These are phyloP conservation scores for Xestia sexstrigata DNA, from an alignment of 2,888 invertebrate genomes.

Conservation along the genomic window DNA sequence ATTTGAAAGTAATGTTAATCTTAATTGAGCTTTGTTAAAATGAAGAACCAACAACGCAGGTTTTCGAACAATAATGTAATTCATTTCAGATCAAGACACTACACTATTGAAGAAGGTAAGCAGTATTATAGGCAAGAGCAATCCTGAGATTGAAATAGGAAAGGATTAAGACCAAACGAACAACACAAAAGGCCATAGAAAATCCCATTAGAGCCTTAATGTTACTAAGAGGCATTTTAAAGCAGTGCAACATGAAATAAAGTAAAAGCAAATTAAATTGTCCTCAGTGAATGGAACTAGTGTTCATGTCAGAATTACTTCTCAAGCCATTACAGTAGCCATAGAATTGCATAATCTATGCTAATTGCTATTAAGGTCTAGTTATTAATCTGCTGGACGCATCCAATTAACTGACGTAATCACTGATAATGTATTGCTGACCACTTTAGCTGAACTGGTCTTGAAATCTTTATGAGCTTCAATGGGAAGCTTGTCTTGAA, in stretches of 20 bases:
- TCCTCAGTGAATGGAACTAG: constrained; percentile 50
- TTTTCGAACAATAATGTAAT: background rate
- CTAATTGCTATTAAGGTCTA: constrained; percentile 44
- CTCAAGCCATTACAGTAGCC: constrained; percentile 41
- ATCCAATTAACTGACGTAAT: constrained; percentile 57
- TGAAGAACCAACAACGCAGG: background rate
- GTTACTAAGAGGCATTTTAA: constrained; percentile 28
- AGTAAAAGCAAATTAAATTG: constrained; percentile 59
- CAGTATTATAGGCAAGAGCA: background rate
- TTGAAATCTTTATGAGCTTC: constrained; percentile 22
- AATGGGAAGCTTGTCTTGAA: constrained; percentile 13
- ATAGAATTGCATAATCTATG: constrained; percentile 58
- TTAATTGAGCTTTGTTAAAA: background rate
- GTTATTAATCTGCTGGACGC: constrained; percentile 53
- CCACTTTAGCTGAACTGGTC: constrained; percentile 35
- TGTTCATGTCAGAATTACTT: constrained; percentile 51
- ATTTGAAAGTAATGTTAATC: too few species aligned
- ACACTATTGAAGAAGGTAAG: background rate
- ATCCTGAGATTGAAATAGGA: background rate
- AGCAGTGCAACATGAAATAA: constrained; percentile 42
- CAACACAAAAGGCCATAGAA: constrained; percentile 23
- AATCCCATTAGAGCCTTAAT: constrained; percentile 9
- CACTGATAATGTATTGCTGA: constrained; percentile 48
- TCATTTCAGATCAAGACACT: background rate
- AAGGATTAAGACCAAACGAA: constrained; percentile 14